phyloP scores from a whole-genome alignment of 1,140 invertebrate genomes.

The Drosophila bocqueti region DNA sequence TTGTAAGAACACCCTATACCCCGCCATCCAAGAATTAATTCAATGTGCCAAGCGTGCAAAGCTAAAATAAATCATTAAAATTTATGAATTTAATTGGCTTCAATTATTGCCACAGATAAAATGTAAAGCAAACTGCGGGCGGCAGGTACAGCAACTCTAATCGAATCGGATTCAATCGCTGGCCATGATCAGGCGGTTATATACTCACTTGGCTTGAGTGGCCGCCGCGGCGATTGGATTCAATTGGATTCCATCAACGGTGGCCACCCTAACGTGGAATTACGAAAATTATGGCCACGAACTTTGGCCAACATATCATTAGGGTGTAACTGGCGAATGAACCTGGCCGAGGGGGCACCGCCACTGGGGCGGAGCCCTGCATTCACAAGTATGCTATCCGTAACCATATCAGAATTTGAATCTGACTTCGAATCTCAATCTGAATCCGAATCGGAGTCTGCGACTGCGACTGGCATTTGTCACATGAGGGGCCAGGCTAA shows the following conservation, averaged over 20 bases:
- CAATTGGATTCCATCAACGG: slow-evolving; percentile 67
- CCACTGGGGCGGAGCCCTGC: slow-evolving; percentile 1
- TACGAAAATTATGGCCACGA: slow-evolving; percentile 68
- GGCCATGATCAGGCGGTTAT: slow-evolving; percentile 45
- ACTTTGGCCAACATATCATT: slow-evolving; percentile 61
- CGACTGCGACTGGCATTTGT: slow-evolving; percentile 29
- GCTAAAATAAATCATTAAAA: slow-evolving; percentile 81
- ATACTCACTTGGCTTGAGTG: slow-evolving; percentile 44
- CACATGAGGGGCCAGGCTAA: slow-evolving; percentile 49
- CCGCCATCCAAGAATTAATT: slow-evolving; percentile 56
- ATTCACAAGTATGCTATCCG: slow-evolving; percentile 16
- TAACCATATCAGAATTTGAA: slow-evolving; percentile 11
- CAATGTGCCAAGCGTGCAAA: slow-evolving; percentile 61
- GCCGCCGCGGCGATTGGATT: slow-evolving; percentile 54
- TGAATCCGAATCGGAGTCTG: not conserved
- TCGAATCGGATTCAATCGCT: slow-evolving; percentile 41
- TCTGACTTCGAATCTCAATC: not conserved
- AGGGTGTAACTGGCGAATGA: slow-evolving; percentile 56
- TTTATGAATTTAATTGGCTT: slow-evolving; percentile 82
- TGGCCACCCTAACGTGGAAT: slow-evolving; percentile 71
- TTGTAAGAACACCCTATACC: slow-evolving; percentile 53
- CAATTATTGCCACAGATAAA: slow-evolving; percentile 77
- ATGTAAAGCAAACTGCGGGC: slow-evolving; percentile 50
- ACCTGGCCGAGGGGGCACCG: not conserved
- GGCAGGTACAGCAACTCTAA: slow-evolving; percentile 31